These are phyloP conservation scores for Pelosia muscerda DNA, from an alignment of 2,888 invertebrate genomes.

Conservation along the genomic window DNA sequence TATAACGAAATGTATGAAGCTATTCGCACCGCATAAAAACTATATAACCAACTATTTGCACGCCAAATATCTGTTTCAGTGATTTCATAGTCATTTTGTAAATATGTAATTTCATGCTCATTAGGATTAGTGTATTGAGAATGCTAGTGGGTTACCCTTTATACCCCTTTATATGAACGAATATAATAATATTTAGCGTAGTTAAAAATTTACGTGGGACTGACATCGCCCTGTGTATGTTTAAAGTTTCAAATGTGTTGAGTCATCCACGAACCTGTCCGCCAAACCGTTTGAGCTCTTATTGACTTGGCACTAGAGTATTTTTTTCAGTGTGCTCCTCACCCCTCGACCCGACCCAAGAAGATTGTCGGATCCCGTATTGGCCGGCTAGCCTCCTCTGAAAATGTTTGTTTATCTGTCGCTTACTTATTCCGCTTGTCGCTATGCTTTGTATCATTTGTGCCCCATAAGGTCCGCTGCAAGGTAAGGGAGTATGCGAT, in stretches of 20 bases:
- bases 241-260: slow-evolving; percentile 50
- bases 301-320: slow-evolving; percentile 86
- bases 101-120: slow-evolving; percentile 84
- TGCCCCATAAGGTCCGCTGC: slow-evolving; percentile 43
- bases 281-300: slow-evolving; percentile 81
- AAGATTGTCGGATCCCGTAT: slow-evolving; percentile 80
- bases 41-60: slow-evolving; percentile 42
- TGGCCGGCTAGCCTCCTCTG: slow-evolving; percentile 86
- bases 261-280: slow-evolving; percentile 64
- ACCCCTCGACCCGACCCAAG: slow-evolving; percentile 88
- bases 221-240: slow-evolving; percentile 55
- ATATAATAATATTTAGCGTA: slow-evolving; percentile 54
- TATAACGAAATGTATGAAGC: slow-evolving; percentile 37
- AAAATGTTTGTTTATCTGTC: slow-evolving; percentile 81
- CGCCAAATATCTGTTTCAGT: slow-evolving; percentile 39
- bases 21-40: slow-evolving; percentile 37
- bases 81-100: slow-evolving; percentile 54
- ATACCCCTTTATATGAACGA: slow-evolving; percentile 54
- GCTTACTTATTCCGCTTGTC: slow-evolving; percentile 76
- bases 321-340: slow-evolving; percentile 87
- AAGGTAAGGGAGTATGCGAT: slow-evolving; percentile 61
- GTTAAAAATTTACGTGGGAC: slow-evolving; percentile 41
- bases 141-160: slow-evolving; percentile 82
- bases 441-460: slow-evolving; percentile 76
- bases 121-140: slow-evolving; percentile 83